A percentile compares a stretch with the other conserved stretches of the same genome.
These are phyloP conservation scores for Emydocephalus ijimae DNA, from an alignment of 2,113 vertebrate species.

Conservation along the genomic window DNA sequence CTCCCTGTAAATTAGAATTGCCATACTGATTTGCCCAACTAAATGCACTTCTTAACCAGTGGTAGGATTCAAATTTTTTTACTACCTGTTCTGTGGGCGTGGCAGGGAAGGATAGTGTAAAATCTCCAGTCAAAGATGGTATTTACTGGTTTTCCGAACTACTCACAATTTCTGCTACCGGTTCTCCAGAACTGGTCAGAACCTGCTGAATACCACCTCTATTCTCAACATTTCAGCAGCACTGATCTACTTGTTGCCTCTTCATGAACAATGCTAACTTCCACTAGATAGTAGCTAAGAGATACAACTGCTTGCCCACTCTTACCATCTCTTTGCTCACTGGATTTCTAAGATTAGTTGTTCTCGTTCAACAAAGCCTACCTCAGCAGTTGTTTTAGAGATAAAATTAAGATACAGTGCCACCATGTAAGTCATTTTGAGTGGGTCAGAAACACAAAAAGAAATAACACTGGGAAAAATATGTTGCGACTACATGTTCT, in stretches of 20 bases:
- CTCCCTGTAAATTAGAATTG: background rate
- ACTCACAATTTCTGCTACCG: too few relatives aligned
- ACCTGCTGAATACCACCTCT: too few relatives aligned
- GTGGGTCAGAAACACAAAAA: background rate
- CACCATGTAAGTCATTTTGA: background rate
- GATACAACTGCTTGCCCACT: background rate
- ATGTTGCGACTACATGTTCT: background rate
- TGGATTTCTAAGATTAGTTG: background rate
- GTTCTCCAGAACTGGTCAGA: too few relatives aligned
- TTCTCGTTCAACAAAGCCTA: background rate
- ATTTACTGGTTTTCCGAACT: too few relatives aligned
- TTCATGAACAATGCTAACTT: background rate
- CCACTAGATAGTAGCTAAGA: background rate
- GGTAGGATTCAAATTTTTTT: too few relatives aligned
- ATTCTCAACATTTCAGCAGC: background rate
- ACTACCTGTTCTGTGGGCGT: too few relatives aligned
- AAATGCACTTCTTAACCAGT: background rate
- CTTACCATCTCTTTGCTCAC: background rate
- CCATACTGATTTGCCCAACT: background rate
- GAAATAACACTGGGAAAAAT: background rate
- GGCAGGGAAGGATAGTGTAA: too few relatives aligned
- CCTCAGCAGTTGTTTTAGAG: background rate
- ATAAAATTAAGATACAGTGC: background rate
- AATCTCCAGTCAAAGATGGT: too few relatives aligned
- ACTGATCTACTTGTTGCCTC: background rate